Percentiles rank a stretch among this genome's conserved stretches.
These are phyloP conservation scores for Agrochola litura DNA, from an alignment of 2,888 invertebrate species.

Conservation along the genomic window DNA sequence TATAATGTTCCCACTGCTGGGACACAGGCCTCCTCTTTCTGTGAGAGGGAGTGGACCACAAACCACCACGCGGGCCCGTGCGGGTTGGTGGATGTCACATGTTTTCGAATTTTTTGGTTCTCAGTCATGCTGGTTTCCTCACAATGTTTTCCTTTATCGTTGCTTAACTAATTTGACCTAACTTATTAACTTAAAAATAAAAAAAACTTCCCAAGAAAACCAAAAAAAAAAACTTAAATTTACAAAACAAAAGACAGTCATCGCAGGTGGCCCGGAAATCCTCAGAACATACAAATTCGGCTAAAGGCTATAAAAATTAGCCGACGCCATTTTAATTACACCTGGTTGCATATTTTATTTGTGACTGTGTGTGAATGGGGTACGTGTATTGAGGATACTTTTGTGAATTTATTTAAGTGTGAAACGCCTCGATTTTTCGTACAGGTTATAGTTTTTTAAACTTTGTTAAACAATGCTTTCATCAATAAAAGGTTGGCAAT, in stretches of 20 bases:
- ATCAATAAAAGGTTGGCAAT: too few relatives aligned
- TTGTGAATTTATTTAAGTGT: not conserved
- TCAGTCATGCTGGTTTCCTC: too few relatives aligned
- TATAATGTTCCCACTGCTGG: too few relatives aligned
- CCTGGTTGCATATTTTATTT: slow-evolving; percentile 45
- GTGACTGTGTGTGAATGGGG: not conserved
- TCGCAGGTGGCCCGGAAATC: slow-evolving; percentile 71
- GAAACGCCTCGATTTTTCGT: not conserved
- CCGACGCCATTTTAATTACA: slow-evolving; percentile 51
- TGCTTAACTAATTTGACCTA: too few relatives aligned
- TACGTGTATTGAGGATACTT: slow-evolving; percentile 7
- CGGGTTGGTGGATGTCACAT: too few relatives aligned
- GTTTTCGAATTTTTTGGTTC: too few relatives aligned
- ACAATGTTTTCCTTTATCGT: too few relatives aligned
- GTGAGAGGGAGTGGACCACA: too few relatives aligned
- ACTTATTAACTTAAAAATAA: not conserved
- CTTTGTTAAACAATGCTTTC: not conserved
- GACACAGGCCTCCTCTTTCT: too few relatives aligned
- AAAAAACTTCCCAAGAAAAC: slow-evolving; percentile 16
- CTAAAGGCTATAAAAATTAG: slow-evolving; percentile 71
- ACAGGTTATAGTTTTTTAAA: not conserved
- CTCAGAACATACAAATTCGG: slow-evolving; percentile 68
- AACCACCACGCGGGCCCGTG: too few relatives aligned
- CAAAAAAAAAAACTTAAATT: not conserved
- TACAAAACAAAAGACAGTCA: slow-evolving; percentile 48